Percentiles rank a stretch among this genome's conserved stretches.
Evolutionary conservation across 2,113 vertebrate genomes (phyloP).

Genomic region (Okapia johnstoni): DNA sequence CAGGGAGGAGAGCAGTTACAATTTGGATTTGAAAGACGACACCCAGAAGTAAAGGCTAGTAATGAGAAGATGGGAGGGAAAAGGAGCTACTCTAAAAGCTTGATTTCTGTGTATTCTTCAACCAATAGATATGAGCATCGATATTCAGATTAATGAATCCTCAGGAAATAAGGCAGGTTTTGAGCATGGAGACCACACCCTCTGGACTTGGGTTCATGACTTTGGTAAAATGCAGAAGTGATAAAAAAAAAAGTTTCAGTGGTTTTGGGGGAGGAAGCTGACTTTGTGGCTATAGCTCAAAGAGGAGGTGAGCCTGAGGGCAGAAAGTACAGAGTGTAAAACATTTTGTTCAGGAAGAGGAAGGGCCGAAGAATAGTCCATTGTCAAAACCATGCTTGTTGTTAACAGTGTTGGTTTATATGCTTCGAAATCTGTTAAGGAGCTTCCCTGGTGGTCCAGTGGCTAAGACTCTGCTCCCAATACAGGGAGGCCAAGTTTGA

Average conservation of each 20-base stretch:
- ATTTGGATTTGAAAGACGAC: background rate
- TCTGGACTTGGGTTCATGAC: background rate
- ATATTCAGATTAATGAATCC: too few species aligned
- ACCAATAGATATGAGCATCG: background rate
- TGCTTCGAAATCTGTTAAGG: background rate
- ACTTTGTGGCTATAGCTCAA: background rate
- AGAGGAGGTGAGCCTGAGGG: background rate
- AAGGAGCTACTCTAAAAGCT: background rate
- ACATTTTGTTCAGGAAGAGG: background rate
- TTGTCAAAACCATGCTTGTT: background rate
- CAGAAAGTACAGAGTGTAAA: background rate
- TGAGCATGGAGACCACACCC: background rate
- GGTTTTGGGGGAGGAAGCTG: background rate
- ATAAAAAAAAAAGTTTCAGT: background rate
- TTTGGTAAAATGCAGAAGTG: background rate
- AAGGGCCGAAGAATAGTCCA: fast-evolving
- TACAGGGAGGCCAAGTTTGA: background rate
- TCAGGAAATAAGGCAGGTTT: background rate
- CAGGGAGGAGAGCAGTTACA: too few species aligned
- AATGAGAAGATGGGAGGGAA: fast-evolving
- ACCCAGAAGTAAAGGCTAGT: background rate
- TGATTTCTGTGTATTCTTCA: background rate
- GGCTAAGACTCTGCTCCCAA: background rate
- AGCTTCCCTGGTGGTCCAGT: background rate
- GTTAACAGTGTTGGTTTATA: background rate